phyloP scores from a whole-genome alignment of 1,140 invertebrate genomes.

The Aphaenogaster floridana region DNA sequence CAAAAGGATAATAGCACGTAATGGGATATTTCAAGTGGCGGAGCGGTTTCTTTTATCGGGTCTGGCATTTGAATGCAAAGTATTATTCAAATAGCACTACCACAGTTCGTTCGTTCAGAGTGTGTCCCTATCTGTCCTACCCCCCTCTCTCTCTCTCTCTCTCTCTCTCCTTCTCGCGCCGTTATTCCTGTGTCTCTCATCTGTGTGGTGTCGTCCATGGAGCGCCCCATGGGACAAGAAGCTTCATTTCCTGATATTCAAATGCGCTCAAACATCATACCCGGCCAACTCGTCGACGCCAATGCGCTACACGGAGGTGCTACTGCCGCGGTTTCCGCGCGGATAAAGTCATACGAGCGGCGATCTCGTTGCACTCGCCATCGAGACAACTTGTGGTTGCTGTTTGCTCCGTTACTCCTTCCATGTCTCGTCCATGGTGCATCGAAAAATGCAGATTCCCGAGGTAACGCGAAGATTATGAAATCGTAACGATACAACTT shows the following conservation, averaged over 20 bases:
- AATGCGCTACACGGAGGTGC: slow-evolving; percentile 56
- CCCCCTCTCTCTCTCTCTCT: slow-evolving; percentile 20
- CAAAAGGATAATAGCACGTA: slow-evolving; percentile 83
- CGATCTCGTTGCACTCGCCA: slow-evolving; percentile 53
- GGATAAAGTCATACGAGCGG: slow-evolving; percentile 71
- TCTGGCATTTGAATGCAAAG: slow-evolving; percentile 85
- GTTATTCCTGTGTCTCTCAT: slow-evolving; percentile 38
- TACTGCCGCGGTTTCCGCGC: slow-evolving; percentile 72
- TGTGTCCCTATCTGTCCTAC: slow-evolving; percentile 44
- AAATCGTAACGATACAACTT: slow-evolving; percentile 71
- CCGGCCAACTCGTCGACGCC: slow-evolving; percentile 54
- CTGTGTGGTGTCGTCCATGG: slow-evolving; percentile 39
- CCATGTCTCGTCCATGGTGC: neutral
- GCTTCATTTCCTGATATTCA: slow-evolving; percentile 86
- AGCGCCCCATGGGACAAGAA: slow-evolving; percentile 77
- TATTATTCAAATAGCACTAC: slow-evolving; percentile 84
- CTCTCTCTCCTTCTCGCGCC: slow-evolving; percentile 9
- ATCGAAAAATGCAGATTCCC: neutral
- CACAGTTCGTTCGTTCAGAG: slow-evolving; percentile 52
- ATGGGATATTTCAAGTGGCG: slow-evolving; percentile 84
- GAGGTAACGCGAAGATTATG: slow-evolving; percentile 67
- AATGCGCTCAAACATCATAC: slow-evolving; percentile 85
- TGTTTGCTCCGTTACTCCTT: neutral
- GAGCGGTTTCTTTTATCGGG: slow-evolving; percentile 84
- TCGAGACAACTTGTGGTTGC: slow-evolving; percentile 19